These are phyloP conservation scores for Phaethon lepturus DNA, from an alignment of 2,113 vertebrate species.

Conservation along the genomic window DNA sequence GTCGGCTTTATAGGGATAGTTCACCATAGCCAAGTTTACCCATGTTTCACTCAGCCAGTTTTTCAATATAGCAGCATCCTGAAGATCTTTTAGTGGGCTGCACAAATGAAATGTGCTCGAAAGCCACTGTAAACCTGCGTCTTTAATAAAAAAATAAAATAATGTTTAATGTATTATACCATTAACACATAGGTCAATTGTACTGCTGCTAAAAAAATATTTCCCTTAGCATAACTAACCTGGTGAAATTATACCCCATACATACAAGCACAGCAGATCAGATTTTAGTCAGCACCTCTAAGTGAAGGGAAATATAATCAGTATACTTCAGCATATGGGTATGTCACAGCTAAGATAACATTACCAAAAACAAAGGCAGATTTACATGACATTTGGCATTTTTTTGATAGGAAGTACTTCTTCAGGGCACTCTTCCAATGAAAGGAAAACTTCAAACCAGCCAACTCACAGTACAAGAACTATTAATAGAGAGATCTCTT, in stretches of 20 bases:
- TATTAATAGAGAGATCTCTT: background rate
- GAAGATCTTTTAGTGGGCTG: slow-evolving; percentile 76
- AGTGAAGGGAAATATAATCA: background rate
- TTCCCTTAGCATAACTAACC: background rate
- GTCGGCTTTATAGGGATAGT: slow-evolving; percentile 91
- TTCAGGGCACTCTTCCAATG: background rate
- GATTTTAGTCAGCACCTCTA: background rate
- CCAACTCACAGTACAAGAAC: background rate
- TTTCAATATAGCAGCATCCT: slow-evolving; percentile 81
- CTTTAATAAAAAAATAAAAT: slow-evolving; percentile 62
- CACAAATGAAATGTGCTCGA: slow-evolving; percentile 86
- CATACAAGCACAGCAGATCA: background rate
- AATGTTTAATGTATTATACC: background rate
- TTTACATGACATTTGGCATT: background rate
- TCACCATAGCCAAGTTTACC: slow-evolving; percentile 94
- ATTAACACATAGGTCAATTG: background rate
- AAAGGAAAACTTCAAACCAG: background rate
- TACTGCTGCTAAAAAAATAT: background rate
- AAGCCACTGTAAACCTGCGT: slow-evolving; percentile 86
- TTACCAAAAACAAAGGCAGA: background rate
- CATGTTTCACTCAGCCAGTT: slow-evolving; percentile 92
- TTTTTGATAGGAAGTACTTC: background rate
- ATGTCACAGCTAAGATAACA: background rate
- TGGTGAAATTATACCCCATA: background rate
- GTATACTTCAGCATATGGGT: background rate